Evolutionary conservation across 2,888 invertebrate species (phyloP).

Genomic region (Fissipunctia ypsillon): DNA sequence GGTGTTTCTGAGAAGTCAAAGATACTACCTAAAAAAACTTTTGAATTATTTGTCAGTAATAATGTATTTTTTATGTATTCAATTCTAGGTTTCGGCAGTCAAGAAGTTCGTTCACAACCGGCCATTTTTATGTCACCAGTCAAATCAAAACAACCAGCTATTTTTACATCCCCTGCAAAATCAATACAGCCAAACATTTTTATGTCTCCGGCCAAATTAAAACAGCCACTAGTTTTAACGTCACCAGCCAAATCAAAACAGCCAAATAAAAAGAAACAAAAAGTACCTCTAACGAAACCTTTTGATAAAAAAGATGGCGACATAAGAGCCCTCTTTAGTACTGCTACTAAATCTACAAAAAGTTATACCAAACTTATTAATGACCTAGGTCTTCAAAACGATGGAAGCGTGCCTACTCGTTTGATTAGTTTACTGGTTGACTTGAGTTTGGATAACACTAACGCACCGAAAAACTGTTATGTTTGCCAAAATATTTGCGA

Average conservation of each 20-base stretch:
- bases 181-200: constrained; percentile 66
- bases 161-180: constrained; percentile 68
- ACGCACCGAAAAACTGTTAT: constrained; percentile 77
- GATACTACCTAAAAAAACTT: neutral
- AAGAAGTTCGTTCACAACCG: constrained; percentile 71
- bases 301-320: constrained; percentile 87
- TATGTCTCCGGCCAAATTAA: constrained; percentile 71
- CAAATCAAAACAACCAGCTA: constrained; percentile 70
- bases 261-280: constrained; percentile 77
- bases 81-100: constrained; percentile 75
- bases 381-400: constrained; percentile 81
- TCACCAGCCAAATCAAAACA: constrained; percentile 75
- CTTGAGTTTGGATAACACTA: constrained; percentile 82
- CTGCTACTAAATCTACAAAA: constrained; percentile 85
- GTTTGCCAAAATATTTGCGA: constrained; percentile 85
- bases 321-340: constrained; percentile 90
- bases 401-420: constrained; percentile 79
- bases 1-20: neutral
- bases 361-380: constrained; percentile 86
- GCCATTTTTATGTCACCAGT: constrained; percentile 60
- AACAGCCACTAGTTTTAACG: constrained; percentile 62
- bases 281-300: constrained; percentile 73
- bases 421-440: constrained; percentile 86
- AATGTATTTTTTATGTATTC: neutral
- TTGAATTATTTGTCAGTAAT: neutral